These are phyloP conservation scores for Euspilapteryx auroguttella DNA, from an alignment of 2,888 invertebrate genomes.

Conservation along the genomic window DNA sequence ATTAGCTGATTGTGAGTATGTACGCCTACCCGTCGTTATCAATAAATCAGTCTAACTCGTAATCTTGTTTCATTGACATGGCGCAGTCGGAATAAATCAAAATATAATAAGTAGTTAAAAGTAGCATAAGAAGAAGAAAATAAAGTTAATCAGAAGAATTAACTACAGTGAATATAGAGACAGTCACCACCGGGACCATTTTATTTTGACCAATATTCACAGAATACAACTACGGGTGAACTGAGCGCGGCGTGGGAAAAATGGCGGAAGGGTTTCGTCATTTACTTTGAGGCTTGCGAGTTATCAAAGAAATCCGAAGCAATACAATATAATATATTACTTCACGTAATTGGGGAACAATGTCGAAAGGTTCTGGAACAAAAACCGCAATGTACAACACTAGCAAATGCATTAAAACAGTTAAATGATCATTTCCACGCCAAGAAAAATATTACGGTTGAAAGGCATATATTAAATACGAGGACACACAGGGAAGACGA, in stretches of 20 bases:
- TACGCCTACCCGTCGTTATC: too few relatives aligned
- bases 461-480: conserved; percentile 10
- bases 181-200: conserved; percentile 4
- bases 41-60: too few relatives aligned
- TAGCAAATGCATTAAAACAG: conserved; percentile 5
- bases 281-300: conserved; percentile 9
- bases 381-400: conserved; percentile 2
- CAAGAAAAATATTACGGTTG: conserved; percentile 10
- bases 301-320: conserved; percentile 5
- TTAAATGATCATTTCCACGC: conserved; percentile 9
- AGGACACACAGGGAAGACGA: conserved; percentile 8
- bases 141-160: too few relatives aligned
- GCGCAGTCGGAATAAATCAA: too few relatives aligned
- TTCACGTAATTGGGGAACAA: conserved; percentile 9
- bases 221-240: conserved; percentile 4
- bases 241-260: conserved; percentile 3
- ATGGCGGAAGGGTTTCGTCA: conserved; percentile 5
- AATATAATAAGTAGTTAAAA: too few relatives aligned
- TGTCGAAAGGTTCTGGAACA: conserved; percentile 9
- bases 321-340: conserved; percentile 9
- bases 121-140: too few relatives aligned
- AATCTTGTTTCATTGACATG: too few relatives aligned
- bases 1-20: too few relatives aligned
- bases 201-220: conserved; percentile 3
- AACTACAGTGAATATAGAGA: too few relatives aligned